phyloP scores from a whole-genome alignment of 2,797 vertebrate genomes.

The Urosaurus nigricauda region DNA sequence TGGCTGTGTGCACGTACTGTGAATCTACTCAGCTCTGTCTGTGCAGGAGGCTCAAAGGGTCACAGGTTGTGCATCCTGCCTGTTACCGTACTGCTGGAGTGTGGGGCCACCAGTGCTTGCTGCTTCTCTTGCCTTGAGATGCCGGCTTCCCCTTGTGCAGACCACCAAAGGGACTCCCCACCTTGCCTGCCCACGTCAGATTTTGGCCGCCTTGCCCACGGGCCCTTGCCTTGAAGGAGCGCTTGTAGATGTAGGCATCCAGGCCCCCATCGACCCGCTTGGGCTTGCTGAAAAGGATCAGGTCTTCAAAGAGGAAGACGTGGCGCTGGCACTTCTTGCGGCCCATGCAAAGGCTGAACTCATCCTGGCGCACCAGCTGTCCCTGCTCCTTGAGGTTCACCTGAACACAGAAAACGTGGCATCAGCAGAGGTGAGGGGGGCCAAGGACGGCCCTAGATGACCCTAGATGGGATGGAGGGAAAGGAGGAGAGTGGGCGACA shows the following conservation, averaged over 20 bases:
- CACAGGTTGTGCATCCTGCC: too few species aligned
- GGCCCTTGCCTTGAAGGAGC: conserved; percentile 91
- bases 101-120: too few species aligned
- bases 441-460: not conserved
- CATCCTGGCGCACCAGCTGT: conserved; percentile 93
- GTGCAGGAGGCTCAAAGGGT: not conserved
- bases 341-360: conserved; percentile 89
- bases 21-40: too few species aligned
- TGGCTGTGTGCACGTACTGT: too few species aligned
- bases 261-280: conserved; percentile 88
- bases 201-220: not conserved
- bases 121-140: too few species aligned
- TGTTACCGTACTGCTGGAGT: too few species aligned
- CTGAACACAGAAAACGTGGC: conserved; percentile 74
- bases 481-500: not conserved
- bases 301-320: conserved; percentile 95
- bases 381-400: conserved; percentile 98
- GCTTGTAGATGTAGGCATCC: conserved; percentile 92
- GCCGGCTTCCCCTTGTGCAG: too few species aligned
- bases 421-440: not conserved
- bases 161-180: not conserved
- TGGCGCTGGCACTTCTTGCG: conserved; percentile 91
- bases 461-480: not conserved
- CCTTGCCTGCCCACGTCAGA: not conserved
- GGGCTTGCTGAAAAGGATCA: conserved; percentile 95